Evolutionary conservation across 2,797 vertebrate genomes (phyloP).

Genomic region (Cichlasoma orientale): DNA sequence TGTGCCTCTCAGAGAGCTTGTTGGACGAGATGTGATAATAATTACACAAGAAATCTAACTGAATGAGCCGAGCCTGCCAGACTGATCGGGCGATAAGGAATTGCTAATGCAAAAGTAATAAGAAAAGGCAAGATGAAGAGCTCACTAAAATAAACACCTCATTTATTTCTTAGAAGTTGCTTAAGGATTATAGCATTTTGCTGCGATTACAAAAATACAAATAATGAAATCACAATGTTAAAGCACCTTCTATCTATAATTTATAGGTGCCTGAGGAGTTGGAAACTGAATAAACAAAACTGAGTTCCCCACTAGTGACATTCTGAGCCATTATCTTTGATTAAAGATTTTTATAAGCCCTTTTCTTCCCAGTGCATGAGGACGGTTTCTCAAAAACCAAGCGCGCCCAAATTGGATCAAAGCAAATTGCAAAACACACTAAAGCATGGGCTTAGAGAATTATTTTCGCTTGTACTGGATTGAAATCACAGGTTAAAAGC

Average conservation of each 20-base stretch:
- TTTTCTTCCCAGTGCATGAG: conserved; percentile 15
- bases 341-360: conserved; percentile 32
- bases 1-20: not conserved
- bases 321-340: conserved; percentile 33
- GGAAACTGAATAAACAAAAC: conserved; percentile 39
- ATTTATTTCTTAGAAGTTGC: conserved; percentile 19
- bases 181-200: conserved; percentile 21
- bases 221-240: conserved; percentile 27
- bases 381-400: conserved; percentile 21
- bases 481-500: conserved; percentile 25
- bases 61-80: conserved; percentile 1
- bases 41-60: conserved; percentile 19
- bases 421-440: conserved; percentile 20
- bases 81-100: conserved; percentile 27
- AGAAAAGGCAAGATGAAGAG: conserved; percentile 15
- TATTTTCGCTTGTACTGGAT: not conserved
- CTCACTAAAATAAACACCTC: conserved; percentile 29
- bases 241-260: conserved; percentile 39
- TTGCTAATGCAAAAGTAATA: conserved; percentile 17
- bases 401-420: conserved; percentile 20
- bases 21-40: conserved; percentile 8
- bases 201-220: conserved; percentile 32
- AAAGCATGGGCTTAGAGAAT: conserved; percentile 23
- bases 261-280: conserved; percentile 41
- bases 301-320: conserved; percentile 19